Evolutionary conservation across 2,888 invertebrate genomes (phyloP).

Genomic region (Galerucella nymphaeae): DNA sequence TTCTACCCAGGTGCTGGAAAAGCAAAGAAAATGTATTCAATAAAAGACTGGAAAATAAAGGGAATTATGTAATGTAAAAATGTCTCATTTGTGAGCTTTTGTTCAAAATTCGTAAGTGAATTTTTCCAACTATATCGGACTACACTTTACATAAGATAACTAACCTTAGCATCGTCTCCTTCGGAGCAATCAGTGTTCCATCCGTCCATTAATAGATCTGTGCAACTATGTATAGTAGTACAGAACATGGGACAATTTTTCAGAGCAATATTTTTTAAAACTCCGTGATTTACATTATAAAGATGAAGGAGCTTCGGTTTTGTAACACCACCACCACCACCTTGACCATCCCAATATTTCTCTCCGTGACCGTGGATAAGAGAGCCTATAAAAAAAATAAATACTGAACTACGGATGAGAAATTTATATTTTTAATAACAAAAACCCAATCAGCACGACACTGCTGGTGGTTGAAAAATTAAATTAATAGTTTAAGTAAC

Average conservation of each 20-base stretch:
- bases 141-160: no score
- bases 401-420: no score
- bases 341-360: no score
- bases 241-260: no score
- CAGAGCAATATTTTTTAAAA: conserved; percentile 27
- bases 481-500: no score
- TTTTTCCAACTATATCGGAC: no score
- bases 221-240: conserved; percentile 6
- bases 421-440: no score
- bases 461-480: no score
- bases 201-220: conserved; percentile 21
- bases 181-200: conserved; percentile 21
- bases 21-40: not conserved
- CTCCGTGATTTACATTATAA: conserved; percentile 6
- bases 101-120: no score
- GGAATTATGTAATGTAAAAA: no score
- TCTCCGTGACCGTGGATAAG: conserved; percentile 27
- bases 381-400: conserved; percentile 12
- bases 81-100: no score
- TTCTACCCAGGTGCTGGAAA: conserved; percentile 6
- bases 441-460: no score
- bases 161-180: conserved; percentile 10
- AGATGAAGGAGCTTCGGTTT: conserved; percentile 21
- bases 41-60: not conserved
- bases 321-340: conserved; percentile 17